A percentile compares a stretch with the other conserved stretches of the same genome.
Evolutionary conservation across 2,797 vertebrate species (phyloP).

Genomic region (Clarias pachynema): DNA sequence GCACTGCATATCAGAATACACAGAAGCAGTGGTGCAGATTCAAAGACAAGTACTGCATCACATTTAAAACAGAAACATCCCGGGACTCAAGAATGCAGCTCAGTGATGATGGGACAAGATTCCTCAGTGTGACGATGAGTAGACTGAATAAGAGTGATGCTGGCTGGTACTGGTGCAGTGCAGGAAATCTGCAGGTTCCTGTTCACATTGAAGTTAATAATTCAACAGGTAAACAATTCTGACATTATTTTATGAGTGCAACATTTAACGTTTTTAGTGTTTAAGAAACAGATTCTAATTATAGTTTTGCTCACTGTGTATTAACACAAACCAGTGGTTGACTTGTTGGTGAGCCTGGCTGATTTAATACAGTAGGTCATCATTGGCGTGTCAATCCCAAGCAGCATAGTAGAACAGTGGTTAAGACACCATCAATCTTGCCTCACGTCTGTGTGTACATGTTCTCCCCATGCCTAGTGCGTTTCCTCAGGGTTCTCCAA

Average conservation of each 20-base stretch:
- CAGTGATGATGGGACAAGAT: constrained; percentile 38
- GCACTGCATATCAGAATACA: constrained; percentile 39
- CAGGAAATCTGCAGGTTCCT: constrained; percentile 25
- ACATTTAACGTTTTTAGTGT: neutral
- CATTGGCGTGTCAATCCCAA: neutral
- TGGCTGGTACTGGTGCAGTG: constrained; percentile 45
- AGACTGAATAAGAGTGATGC: constrained; percentile 50
- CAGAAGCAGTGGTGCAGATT: constrained; percentile 16
- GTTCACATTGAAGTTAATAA: neutral
- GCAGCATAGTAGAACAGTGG: no score
- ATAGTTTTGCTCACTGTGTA: neutral
- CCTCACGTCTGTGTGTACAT: no score
- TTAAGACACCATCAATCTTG: no score
- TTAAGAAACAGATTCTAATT: neutral
- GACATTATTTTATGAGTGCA: neutral
- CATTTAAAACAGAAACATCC: constrained; percentile 26
- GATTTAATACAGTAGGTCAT: neutral
- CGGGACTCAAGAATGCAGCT: constrained; percentile 38
- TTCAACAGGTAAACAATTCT: neutral
- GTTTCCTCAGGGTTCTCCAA: no score
- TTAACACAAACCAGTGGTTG: neutral
- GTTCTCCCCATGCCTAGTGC: no score
- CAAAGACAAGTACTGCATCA: constrained; percentile 19
- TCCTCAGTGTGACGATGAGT: constrained; percentile 41
- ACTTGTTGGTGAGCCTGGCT: neutral